A percentile compares a stretch with the other conserved stretches of the same genome.
phyloP scores from a whole-genome alignment of 2,113 vertebrate genomes.

The Amblyopsis rosae region DNA sequence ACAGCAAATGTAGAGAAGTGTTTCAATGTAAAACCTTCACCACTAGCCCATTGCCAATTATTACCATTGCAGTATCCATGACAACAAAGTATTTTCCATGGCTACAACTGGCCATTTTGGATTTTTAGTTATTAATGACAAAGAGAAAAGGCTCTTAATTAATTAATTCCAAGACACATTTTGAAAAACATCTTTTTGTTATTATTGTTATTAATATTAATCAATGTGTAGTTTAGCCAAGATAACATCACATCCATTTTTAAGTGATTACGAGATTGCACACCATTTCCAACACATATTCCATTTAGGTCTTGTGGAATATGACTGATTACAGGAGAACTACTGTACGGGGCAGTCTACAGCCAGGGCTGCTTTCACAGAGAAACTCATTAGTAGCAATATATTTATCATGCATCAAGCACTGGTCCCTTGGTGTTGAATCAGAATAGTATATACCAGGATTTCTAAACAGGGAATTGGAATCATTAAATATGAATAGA shows the following conservation, averaged over 20 bases:
- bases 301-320: too few relatives aligned
- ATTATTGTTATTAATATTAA: too few relatives aligned
- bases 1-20: slow-evolving; percentile 23
- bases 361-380: too few relatives aligned
- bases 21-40: slow-evolving; percentile 46
- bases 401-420: background rate
- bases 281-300: too few relatives aligned
- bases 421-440: background rate
- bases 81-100: slow-evolving; percentile 13
- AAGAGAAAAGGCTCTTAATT: background rate
- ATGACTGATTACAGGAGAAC: too few relatives aligned
- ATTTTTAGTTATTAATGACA: background rate
- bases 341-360: too few relatives aligned
- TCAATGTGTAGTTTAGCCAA: too few relatives aligned
- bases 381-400: background rate
- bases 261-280: too few relatives aligned
- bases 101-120: background rate
- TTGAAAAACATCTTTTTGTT: too few relatives aligned
- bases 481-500: slow-evolving; percentile 1
- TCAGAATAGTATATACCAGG: slow-evolving; percentile 5
- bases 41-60: slow-evolving; percentile 48
- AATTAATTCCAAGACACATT: too few relatives aligned
- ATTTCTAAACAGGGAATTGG: slow-evolving; percentile 3
- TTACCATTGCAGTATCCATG: slow-evolving; percentile 6
- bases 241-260: too few relatives aligned